Conservation (phyloP, 2,113 vertebrate species). For the Marcusenius ussheri region DNA sequence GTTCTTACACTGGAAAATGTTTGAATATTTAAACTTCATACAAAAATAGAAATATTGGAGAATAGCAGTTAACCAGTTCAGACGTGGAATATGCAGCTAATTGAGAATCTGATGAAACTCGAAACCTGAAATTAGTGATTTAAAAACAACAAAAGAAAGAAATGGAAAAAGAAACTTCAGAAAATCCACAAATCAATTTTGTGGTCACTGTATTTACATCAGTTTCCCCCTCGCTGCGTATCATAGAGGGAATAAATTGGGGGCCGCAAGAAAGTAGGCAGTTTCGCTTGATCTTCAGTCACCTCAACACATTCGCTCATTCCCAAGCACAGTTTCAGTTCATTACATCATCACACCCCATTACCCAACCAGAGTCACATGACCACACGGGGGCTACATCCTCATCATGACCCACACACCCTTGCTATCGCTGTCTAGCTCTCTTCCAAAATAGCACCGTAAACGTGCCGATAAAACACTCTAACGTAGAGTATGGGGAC, state of each 20-base stretch:
- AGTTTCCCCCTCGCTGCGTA: neutral
- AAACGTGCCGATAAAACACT: conserved; percentile 83
- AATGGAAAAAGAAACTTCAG: neutral
- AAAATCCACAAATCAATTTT: neutral
- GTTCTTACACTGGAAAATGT: neutral
- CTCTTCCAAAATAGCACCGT: conserved; percentile 63
- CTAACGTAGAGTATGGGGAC: conserved; percentile 93
- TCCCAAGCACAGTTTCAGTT: neutral
- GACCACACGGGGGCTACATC: neutral
- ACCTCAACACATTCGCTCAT: neutral
- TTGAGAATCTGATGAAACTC: neutral
- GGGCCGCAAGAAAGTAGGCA: neutral
- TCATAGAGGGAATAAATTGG: neutral
- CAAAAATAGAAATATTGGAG: neutral
- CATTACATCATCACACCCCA: conserved; percentile 14
- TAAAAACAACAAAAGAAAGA: too few species aligned
- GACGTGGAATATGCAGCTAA: neutral
- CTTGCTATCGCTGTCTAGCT: conserved; percentile 20
- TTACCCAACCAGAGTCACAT: neutral
- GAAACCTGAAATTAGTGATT: neutral
- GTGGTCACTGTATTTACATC: neutral
- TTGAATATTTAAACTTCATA: neutral
- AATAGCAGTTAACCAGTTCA: neutral
- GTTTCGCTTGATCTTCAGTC: neutral
- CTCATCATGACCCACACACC: conserved; percentile 14